Evolutionary conservation across 2,797 vertebrate genomes (phyloP).

Genomic region (Spheniscus humboldti): DNA sequence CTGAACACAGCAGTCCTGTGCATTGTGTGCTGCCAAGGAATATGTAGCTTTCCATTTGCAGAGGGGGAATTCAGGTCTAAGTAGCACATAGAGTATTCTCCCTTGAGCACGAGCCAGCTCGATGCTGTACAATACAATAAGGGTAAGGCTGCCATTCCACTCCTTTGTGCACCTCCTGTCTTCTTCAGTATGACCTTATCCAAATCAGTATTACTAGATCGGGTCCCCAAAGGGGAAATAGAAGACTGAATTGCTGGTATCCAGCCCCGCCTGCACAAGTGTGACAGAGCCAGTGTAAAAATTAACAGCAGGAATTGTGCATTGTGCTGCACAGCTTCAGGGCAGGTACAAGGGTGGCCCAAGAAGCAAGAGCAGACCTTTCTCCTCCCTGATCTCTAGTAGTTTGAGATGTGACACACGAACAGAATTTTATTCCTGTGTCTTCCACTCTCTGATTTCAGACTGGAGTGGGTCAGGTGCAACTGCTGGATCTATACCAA

Average conservation of each 20-base stretch:
- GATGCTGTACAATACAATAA: no score
- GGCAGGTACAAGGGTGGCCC: not conserved
- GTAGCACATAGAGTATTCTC: not conserved
- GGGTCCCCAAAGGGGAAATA: not conserved
- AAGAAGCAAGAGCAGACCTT: not conserved
- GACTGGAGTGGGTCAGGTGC: conserved; percentile 75
- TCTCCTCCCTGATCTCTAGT: not conserved
- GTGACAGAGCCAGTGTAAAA: not conserved
- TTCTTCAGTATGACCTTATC: not conserved
- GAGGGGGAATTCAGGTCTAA: not conserved
- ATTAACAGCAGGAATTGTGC: not conserved
- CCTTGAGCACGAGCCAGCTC: not conserved
- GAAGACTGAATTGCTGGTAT: not conserved
- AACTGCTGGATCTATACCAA: conserved; percentile 39
- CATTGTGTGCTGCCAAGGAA: not conserved
- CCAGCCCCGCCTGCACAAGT: not conserved
- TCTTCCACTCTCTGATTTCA: conserved; percentile 57
- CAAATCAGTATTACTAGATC: not conserved
- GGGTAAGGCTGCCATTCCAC: not conserved
- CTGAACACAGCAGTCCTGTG: no score
- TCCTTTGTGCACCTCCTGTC: not conserved
- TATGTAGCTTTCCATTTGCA: not conserved
- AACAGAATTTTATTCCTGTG: not conserved
- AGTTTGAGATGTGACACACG: not conserved
- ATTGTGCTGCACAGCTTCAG: fast-evolving